phyloP scores from a whole-genome alignment of 2,797 vertebrate species.

The Melanotaenia parkinsoni region DNA sequence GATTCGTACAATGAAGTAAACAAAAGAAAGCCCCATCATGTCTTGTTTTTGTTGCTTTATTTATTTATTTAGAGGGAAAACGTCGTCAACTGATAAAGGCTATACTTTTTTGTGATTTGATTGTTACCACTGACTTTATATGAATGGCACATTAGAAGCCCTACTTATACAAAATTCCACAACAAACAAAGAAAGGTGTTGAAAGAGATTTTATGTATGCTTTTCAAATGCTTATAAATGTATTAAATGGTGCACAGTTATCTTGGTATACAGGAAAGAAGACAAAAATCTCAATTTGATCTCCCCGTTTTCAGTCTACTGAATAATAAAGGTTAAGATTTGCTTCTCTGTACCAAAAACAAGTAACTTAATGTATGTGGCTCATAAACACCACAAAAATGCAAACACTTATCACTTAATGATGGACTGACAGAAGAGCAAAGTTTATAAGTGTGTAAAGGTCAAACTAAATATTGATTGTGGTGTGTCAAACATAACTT shows the following conservation, averaged over 20 bases:
- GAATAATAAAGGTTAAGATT: constrained; percentile 6
- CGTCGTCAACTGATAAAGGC: background rate
- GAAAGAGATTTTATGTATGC: background rate
- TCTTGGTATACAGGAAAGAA: constrained; percentile 25
- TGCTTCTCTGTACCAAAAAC: background rate
- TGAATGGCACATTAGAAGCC: background rate
- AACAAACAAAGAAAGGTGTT: background rate
- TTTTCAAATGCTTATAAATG: background rate
- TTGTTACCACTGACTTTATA: background rate
- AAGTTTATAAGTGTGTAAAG: constrained; percentile 12
- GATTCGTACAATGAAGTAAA: background rate
- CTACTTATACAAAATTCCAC: background rate
- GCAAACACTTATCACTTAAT: constrained; percentile 26
- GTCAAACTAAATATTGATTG: constrained; percentile 19
- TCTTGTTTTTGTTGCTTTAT: too few relatives aligned
- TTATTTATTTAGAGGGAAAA: background rate
- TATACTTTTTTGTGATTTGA: background rate
- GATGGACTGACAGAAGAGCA: constrained; percentile 12
- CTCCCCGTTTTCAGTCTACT: constrained; percentile 2
- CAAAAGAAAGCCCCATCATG: background rate
- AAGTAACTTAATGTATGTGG: constrained; percentile 9
- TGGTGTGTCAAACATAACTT: constrained; percentile 6
- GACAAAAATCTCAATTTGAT: constrained; percentile 37
- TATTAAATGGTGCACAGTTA: background rate
- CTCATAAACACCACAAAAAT: constrained; percentile 28